Evolutionary conservation across 2,797 vertebrate species (phyloP).

Genomic region (Centroberyx gerrardi): DNA sequence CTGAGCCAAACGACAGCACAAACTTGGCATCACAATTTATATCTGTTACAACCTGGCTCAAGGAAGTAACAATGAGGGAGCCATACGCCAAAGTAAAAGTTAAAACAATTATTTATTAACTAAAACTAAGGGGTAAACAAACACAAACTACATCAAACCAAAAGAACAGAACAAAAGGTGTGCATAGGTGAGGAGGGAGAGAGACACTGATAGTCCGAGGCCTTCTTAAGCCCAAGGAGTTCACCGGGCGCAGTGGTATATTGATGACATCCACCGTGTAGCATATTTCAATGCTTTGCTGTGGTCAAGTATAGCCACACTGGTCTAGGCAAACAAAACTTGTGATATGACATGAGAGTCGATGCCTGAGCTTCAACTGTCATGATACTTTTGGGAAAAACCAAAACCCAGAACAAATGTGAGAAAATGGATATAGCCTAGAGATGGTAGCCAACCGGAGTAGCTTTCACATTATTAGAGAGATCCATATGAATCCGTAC

Average conservation of each 20-base stretch:
- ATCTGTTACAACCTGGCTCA: too few species aligned
- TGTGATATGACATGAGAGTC: not conserved
- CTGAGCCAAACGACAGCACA: conserved; percentile 31
- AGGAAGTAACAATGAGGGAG: too few species aligned
- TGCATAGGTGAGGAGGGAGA: too few species aligned
- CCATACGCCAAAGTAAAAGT: too few species aligned
- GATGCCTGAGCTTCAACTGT: not conserved
- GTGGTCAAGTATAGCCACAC: not conserved
- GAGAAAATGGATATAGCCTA: not conserved
- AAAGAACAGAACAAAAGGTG: too few species aligned
- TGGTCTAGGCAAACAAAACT: not conserved
- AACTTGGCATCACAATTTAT: conserved; percentile 34
- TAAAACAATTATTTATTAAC: too few species aligned
- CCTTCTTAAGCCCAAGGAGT: too few species aligned
- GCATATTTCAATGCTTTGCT: conserved; percentile 9
- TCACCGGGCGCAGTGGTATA: conserved; percentile 42
- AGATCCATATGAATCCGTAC: not conserved
- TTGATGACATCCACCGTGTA: conserved; percentile 16
- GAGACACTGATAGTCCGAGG: too few species aligned
- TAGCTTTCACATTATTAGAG: not conserved
- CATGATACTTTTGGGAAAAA: not conserved
- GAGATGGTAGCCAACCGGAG: not conserved
- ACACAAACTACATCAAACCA: too few species aligned
- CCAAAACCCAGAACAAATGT: not conserved
- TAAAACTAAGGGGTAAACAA: too few species aligned